Evolutionary conservation across 2,888 invertebrate species (phyloP).

Genomic region (Rhagium mordax): DNA sequence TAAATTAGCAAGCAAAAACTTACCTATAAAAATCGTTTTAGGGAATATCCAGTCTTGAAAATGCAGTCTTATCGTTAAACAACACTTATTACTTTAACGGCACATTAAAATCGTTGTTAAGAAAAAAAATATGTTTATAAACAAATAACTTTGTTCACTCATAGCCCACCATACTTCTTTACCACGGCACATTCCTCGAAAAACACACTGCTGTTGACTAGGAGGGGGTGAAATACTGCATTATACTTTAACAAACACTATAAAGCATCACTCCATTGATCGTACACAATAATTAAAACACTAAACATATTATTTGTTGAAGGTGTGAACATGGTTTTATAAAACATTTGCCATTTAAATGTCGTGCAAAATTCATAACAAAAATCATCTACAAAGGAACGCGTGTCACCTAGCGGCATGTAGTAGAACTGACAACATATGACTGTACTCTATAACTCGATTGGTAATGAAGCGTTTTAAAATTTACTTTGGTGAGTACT

Average conservation of each 20-base stretch:
- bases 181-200: slow-evolving; percentile 30
- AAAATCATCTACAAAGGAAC: slow-evolving; percentile 3
- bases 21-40: slow-evolving; percentile 28
- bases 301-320: slow-evolving; percentile 14
- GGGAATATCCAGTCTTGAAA: slow-evolving; percentile 43
- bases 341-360: slow-evolving; percentile 28
- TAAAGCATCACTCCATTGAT: slow-evolving; percentile 10
- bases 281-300: slow-evolving; percentile 6
- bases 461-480: background rate
- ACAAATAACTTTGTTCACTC: slow-evolving; percentile 43
- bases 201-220: slow-evolving; percentile 20
- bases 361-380: slow-evolving; percentile 32
- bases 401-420: background rate
- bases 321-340: slow-evolving; percentile 14
- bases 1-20: background rate
- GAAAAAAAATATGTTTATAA: slow-evolving; percentile 40
- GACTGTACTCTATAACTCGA: background rate
- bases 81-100: slow-evolving; percentile 29
- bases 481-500: background rate
- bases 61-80: slow-evolving; percentile 44
- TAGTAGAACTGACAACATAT: background rate
- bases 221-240: slow-evolving; percentile 32
- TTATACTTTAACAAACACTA: slow-evolving; percentile 9
- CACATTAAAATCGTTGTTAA: slow-evolving; percentile 28
- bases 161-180: slow-evolving; percentile 41